Evolutionary conservation across 2,888 invertebrate genomes (phyloP), one percentile per base, ranked within the genome.

Genomic region (Cryptus viduatorius): DNA sequence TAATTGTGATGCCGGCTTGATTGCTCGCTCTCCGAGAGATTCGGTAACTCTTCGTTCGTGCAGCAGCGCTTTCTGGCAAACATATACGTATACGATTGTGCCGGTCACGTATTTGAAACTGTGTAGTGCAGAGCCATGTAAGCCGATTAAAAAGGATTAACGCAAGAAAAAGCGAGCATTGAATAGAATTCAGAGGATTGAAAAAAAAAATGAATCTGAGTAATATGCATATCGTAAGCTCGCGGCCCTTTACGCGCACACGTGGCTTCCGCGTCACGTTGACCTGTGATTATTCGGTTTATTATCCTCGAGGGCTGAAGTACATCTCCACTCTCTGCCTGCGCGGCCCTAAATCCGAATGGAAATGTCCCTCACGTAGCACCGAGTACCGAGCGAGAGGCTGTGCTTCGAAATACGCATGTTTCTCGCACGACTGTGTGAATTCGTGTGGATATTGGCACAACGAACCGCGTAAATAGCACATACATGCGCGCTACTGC

Each of bases 71-170:
- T 69, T 82, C 67, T 48, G 59, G 61, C 73, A 65, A 29, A 67
- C 37, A 64, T 31, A 19, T 68, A 24, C 10, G 24, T 24, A 24
- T 24, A 24, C 24, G 69, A 84, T 84, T 86, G 82, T 84, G 48
- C 65, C 64, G 64, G 84, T 82, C 83, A 85, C 85, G 86, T 84
- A 84, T 68, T 65, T 5, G 31, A 42, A 14, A 16, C 64, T 24
- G 65, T 24, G 5, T n/a, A 46, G n/a, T 42, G 44, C 65, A 3
- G 8, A 24, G 29, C 19, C 7, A 10, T 24, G 68, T 84, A 86
- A 86, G 84, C 85, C 75, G 84, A 84, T 84, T 82, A 75, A 31
- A 31, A 37, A 48, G 72, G 71, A 72, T 59, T 48, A 75, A 56
- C 56, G 61, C 24, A 31, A 5, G 42, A 79, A 79, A 76, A 68